phyloP scores from a whole-genome alignment of 2,888 invertebrate species.

The Caenorhabditis sinica region DNA sequence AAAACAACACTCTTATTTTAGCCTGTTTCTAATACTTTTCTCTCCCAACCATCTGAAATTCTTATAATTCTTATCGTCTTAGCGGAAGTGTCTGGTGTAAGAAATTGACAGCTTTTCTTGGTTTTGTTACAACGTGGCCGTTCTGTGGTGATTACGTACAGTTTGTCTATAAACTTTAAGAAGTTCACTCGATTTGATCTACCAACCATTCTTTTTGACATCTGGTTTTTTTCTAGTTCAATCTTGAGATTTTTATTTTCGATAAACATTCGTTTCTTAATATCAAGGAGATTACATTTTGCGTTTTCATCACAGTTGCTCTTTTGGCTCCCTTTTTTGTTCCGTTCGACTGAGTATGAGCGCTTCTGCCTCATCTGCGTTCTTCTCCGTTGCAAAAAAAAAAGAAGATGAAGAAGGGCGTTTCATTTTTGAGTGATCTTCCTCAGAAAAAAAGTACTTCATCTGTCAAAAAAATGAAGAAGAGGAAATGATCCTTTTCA shows the following conservation, averaged over 20 bases:
- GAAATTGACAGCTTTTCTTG: not conserved
- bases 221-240: too few relatives aligned
- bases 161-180: not conserved
- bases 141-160: not conserved
- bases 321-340: slow-evolving; percentile 10
- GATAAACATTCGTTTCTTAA: not conserved
- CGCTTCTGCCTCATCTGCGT: slow-evolving; percentile 9
- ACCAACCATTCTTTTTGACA: too few relatives aligned
- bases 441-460: not conserved
- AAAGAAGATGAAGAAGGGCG: not conserved
- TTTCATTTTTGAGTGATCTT: too few relatives aligned
- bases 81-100: not conserved
- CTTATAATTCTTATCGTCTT: not conserved
- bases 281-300: slow-evolving; percentile 2
- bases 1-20: too few relatives aligned
- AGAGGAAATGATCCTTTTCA: not conserved
- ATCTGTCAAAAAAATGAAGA: not conserved
- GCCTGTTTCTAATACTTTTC: not conserved
- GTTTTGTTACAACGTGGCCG: not conserved
- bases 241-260: not conserved
- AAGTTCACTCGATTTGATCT: not conserved
- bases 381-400: not conserved
- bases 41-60: not conserved
- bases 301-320: not conserved
- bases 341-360: slow-evolving; percentile 13